phyloP scores from a whole-genome alignment of 2,888 invertebrate species.

The Brachyptera putata region DNA sequence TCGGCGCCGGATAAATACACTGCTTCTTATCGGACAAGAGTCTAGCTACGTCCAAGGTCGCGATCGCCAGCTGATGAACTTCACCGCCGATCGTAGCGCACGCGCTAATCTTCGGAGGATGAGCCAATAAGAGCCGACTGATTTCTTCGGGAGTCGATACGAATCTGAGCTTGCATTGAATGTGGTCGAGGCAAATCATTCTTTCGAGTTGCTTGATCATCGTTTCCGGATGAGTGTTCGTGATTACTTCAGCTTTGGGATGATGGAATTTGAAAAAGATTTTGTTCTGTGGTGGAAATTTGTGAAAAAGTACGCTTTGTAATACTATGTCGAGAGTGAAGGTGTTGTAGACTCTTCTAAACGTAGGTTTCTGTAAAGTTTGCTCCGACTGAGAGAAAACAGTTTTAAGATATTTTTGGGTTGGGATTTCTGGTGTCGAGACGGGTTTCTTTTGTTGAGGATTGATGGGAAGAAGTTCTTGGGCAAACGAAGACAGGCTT shows the following conservation, averaged over 20 bases:
- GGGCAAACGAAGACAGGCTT: neutral
- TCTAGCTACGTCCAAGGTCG: constrained; percentile 38
- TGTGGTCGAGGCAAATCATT: constrained; percentile 39
- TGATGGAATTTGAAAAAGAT: constrained; percentile 42
- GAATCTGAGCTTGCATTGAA: constrained; percentile 43
- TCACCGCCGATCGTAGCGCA: constrained; percentile 36
- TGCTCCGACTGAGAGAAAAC: neutral
- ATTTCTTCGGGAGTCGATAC: constrained; percentile 42
- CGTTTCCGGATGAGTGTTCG: constrained; percentile 38
- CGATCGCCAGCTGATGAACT: constrained; percentile 38
- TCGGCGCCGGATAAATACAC: constrained; percentile 38
- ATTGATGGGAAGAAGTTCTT: neutral
- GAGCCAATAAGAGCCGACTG: constrained; percentile 39
- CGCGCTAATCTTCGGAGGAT: constrained; percentile 43
- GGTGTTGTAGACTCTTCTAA: neutral
- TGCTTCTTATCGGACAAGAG: constrained; percentile 40
- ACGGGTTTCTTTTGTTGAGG: neutral
- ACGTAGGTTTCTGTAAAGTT: neutral
- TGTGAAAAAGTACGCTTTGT: constrained; percentile 5
- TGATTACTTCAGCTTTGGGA: constrained; percentile 41
- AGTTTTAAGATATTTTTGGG: neutral
- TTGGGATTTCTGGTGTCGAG: neutral
- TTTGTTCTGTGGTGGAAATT: neutral
- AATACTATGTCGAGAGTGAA: constrained; percentile 1
- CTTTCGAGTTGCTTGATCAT: constrained; percentile 35